A percentile compares a stretch with the other conserved stretches of the same genome.
These are phyloP conservation scores for Rissa tridactyla DNA, from an alignment of 2,113 vertebrate genomes.

Conservation along the genomic window DNA sequence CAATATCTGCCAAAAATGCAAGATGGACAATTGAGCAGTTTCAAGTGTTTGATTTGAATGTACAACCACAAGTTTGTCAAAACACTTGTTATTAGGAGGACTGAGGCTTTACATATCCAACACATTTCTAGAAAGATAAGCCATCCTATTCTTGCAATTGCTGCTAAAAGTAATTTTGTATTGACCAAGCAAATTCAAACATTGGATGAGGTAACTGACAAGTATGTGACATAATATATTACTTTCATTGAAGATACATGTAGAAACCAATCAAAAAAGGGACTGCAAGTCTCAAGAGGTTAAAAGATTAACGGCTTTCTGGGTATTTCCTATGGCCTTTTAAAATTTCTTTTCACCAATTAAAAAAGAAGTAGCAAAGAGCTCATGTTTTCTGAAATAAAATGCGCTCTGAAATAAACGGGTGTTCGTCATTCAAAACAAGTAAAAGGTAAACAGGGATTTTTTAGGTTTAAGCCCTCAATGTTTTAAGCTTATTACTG, in stretches of 20 bases:
- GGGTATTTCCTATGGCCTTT: not conserved
- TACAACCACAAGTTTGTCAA: not conserved
- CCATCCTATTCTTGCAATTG: not conserved
- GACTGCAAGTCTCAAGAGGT: not conserved
- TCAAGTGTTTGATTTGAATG: not conserved
- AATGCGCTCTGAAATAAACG: not conserved
- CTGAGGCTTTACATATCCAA: not conserved
- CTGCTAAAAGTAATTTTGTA: not conserved
- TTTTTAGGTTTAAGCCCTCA: not conserved
- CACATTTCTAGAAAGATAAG: not conserved
- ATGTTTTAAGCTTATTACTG: not conserved
- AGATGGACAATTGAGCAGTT: not conserved
- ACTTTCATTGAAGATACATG: not conserved
- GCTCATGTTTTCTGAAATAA: not conserved
- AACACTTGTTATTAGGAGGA: not conserved
- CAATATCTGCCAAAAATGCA: not conserved
- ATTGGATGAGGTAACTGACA: not conserved
- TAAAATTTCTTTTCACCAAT: not conserved
- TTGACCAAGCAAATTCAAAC: not conserved
- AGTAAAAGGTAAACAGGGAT: not conserved
- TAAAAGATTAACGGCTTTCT: not conserved
- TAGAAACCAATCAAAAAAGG: not conserved
- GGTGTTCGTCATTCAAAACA: not conserved
- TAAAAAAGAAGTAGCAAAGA: not conserved
- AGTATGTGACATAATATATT: not conserved